phyloP scores from a whole-genome alignment of 2,888 invertebrate species.

The Byasa hedistus region DNA sequence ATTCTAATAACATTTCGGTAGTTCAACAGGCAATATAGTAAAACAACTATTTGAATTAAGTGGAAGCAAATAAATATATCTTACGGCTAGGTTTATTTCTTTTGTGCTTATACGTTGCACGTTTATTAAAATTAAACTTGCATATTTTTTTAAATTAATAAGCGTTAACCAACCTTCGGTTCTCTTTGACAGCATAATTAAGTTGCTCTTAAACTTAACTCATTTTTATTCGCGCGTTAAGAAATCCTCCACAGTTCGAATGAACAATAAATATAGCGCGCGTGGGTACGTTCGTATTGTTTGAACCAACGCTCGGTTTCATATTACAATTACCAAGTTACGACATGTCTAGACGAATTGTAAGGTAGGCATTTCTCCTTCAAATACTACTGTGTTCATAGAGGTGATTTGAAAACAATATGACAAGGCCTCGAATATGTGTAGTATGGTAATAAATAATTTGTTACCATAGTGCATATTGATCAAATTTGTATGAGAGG shows the following conservation, averaged over 20 bases:
- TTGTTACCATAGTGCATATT: neutral
- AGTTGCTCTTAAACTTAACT: slow-evolving; percentile 33
- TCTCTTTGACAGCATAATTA: slow-evolving; percentile 22
- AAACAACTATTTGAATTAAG: slow-evolving; percentile 28
- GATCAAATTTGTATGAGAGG: neutral
- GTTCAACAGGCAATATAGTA: slow-evolving; percentile 20
- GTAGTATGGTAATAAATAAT: neutral
- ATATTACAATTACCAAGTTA: slow-evolving; percentile 45
- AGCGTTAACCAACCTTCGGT: slow-evolving; percentile 15
- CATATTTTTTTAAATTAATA: neutral
- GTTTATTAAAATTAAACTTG: neutral
- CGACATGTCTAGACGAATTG: slow-evolving; percentile 64
- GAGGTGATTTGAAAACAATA: slow-evolving; percentile 54
- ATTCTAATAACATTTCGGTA: slow-evolving; percentile 37
- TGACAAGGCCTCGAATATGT: slow-evolving; percentile 47
- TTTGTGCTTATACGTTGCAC: neutral
- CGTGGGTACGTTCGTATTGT: slow-evolving; percentile 63
- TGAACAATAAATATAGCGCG: slow-evolving; percentile 46
- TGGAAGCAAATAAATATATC: neutral
- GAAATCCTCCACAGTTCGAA: slow-evolving; percentile 46
- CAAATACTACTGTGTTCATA: slow-evolving; percentile 42
- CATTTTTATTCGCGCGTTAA: slow-evolving; percentile 58
- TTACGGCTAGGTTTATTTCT: neutral
- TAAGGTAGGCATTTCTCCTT: slow-evolving; percentile 54
- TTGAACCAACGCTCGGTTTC: slow-evolving; percentile 44